These are phyloP conservation scores for Ochropleura plecta DNA, from an alignment of 2,888 invertebrate genomes.

Conservation along the genomic window DNA sequence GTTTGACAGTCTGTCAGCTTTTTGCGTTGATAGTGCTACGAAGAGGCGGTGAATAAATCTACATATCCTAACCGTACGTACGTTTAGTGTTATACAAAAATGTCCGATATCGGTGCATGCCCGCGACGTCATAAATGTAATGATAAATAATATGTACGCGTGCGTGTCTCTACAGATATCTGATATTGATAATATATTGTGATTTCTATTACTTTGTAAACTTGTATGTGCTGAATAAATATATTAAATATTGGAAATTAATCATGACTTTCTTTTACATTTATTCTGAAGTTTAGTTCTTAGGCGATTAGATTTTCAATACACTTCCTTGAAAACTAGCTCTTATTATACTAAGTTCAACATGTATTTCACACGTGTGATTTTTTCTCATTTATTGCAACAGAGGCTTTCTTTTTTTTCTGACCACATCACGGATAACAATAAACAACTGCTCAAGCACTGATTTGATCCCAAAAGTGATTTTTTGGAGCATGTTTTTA, in stretches of 20 bases:
- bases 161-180: constrained; percentile 49
- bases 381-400: no score
- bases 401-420: no score
- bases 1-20: not conserved
- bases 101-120: constrained; percentile 7
- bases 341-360: no score
- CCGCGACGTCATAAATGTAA: constrained; percentile 24
- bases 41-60: not conserved
- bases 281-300: not conserved
- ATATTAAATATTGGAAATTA: constrained; percentile 64
- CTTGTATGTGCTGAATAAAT: constrained; percentile 67
- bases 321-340: no score
- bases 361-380: no score
- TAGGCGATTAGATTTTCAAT: not conserved
- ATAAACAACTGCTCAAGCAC: no score
- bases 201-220: constrained; percentile 73
- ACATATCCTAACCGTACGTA: not conserved
- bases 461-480: no score
- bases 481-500: no score
- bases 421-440: no score
- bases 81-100: not conserved
- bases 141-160: constrained; percentile 43
- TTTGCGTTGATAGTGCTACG: not conserved
- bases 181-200: constrained; percentile 62
- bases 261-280: not conserved